Percentiles rank a stretch among this genome's conserved stretches.
Evolutionary conservation across 35 echinoderm and acorn worm species (phyloP).

Genomic region (Antedon bifida): DNA sequence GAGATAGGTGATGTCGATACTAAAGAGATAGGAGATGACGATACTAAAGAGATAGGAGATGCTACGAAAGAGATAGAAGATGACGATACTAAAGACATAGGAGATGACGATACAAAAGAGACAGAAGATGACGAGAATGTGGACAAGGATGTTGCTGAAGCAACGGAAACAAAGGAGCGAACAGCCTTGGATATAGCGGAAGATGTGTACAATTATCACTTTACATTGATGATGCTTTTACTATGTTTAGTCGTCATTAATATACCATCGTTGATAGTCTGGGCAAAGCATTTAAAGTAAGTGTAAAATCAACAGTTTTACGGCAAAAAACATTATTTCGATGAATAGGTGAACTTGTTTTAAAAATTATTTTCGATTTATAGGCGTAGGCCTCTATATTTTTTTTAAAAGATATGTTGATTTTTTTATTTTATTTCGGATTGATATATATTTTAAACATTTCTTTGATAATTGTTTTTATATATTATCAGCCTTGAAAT

Average conservation of each 20-base stretch:
- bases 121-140: neutral
- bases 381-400: no score
- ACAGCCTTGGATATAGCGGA: neutral
- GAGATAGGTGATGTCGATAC: neutral
- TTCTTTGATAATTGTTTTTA: no score
- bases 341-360: no score
- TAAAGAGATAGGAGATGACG: neutral
- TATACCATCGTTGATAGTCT: constrained; percentile 1
- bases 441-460: no score
- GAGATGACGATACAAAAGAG: neutral
- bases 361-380: no score
- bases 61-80: neutral
- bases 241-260: neutral
- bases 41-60: neutral
- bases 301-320: neutral
- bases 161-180: neutral
- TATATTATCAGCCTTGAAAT: no score
- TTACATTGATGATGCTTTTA: neutral
- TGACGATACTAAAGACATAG: neutral
- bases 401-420: no score
- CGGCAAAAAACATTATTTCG: neutral
- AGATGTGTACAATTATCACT: constrained; percentile 4
- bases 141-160: neutral
- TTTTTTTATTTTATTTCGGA: no score
- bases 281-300: constrained; percentile 12